phyloP scores from a whole-genome alignment of 1,140 invertebrate genomes.

The Delia radicum region DNA sequence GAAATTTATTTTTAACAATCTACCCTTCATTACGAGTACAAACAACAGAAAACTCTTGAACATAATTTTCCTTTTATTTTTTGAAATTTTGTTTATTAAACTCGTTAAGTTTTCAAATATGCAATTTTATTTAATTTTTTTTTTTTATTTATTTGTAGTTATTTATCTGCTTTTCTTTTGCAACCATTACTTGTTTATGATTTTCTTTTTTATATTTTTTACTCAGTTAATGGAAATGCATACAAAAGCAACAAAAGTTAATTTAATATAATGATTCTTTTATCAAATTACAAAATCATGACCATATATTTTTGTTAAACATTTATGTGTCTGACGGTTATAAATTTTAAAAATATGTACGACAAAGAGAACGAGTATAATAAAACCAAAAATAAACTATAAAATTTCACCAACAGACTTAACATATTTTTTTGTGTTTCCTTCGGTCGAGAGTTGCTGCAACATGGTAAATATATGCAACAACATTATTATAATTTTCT shows the following conservation, averaged over 20 bases:
- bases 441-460: not conserved
- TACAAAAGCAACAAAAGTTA: constrained; percentile 18
- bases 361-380: not conserved
- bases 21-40: too few species aligned
- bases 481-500: constrained; percentile 23
- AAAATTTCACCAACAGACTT: constrained; percentile 15
- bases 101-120: too few species aligned
- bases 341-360: constrained; percentile 8
- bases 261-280: constrained; percentile 17
- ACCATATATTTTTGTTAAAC: constrained; percentile 9
- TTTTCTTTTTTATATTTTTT: not conserved
- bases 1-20: too few species aligned
- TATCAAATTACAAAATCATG: constrained; percentile 22
- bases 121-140: too few species aligned
- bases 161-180: too few species aligned
- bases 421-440: not conserved
- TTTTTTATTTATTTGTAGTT: too few species aligned
- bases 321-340: constrained; percentile 22
- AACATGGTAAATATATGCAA: constrained; percentile 10
- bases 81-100: too few species aligned
- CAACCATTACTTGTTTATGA: too few species aligned
- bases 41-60: too few species aligned
- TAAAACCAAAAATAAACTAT: not conserved
- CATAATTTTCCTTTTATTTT: too few species aligned
- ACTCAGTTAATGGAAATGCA: too few species aligned